A percentile compares a stretch with the other conserved stretches of the same genome.
phyloP scores from a whole-genome alignment of 2,888 invertebrate species.

The Amphipyra berbera region DNA sequence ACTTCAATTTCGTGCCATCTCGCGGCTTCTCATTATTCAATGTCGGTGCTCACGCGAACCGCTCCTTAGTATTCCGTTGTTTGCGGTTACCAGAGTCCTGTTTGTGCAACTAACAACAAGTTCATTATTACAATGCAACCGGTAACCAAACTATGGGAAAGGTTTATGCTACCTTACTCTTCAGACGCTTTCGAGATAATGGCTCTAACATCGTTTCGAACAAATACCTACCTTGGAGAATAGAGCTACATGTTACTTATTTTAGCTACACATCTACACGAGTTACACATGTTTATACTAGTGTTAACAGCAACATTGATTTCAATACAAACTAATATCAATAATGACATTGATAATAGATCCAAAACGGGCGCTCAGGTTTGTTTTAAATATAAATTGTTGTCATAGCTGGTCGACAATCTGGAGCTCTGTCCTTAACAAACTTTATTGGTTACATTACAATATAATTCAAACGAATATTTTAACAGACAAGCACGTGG shows the following conservation, averaged over 20 bases:
- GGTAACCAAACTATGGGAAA: conserved; percentile 30
- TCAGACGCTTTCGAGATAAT: conserved; percentile 10
- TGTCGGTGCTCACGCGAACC: conserved; percentile 81
- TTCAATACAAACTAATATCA: background rate
- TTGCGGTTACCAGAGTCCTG: conserved; percentile 52
- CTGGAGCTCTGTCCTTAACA: background rate
- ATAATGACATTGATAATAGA: conserved; percentile 5
- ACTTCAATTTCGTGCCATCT: conserved; percentile 80
- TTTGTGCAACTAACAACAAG: conserved; percentile 53
- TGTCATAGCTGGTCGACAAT: background rate
- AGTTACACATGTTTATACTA: background rate
- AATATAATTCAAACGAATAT: conserved; percentile 60
- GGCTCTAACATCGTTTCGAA: conserved; percentile 8
- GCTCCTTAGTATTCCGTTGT: conserved; percentile 69
- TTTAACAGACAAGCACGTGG: conserved; percentile 58
- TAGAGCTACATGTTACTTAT: background rate
- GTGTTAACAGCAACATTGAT: background rate
- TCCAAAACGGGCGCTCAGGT: background rate
- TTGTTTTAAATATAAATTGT: conserved; percentile 3
- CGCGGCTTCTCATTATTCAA: conserved; percentile 80
- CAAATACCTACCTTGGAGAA: background rate
- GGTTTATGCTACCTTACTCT: conserved; percentile 9
- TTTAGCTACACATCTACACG: no score
- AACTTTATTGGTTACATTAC: conserved; percentile 34
- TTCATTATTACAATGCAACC: conserved; percentile 47